Base-by-base conservation (phyloP, 2,797 vertebrate species). In the Melanotaenia boesemani region DNA sequence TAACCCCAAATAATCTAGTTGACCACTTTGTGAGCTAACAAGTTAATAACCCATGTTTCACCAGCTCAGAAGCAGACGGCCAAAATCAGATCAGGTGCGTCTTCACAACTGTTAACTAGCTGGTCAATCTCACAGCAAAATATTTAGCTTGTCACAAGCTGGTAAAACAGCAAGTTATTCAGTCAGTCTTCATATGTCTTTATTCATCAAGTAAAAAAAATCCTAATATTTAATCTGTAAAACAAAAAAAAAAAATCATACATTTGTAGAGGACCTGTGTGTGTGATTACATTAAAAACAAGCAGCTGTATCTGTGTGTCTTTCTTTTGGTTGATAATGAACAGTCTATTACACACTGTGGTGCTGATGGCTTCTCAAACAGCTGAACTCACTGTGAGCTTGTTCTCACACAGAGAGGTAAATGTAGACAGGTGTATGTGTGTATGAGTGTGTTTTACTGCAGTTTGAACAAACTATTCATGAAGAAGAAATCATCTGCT, bases 321-420 rank as follows among this genome's bases (percentile, higher is more conserved):
- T 74, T 16, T 44, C 4, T 16, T 44, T 56, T 65, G 54, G 22
- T 39, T 77, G 16, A 24, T 74, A 79, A 84, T 78, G 70, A 86
- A 65, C 54, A 72, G 41, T 67, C 28, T 64, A 79, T 84, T 81
- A 67, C 15, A 20, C 72, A 60, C 72, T 55, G 75, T 41, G 44
- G 73, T 11, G 65, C 60, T 58, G 69, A 87, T 74, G 67, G 60
- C 72, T 59, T 83, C 46, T 79, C 46, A 46, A 72, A 72, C 80
- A 58, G 63, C 77, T 82, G 57, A 63, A 79, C 77, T 76, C 66
- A 30, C 22, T 4, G 58, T 34, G 59, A 74, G 68, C 52, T 69
- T 67, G 46, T 63, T 82, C 58, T 67, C 85, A 82, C 34, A 55
- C 78, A 55, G 72, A 66, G 66, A 75, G 58, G 22, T 72, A 76